These are phyloP conservation scores for Ormia ochracea DNA, from an alignment of 2,888 invertebrate genomes.

Conservation along the genomic window DNA sequence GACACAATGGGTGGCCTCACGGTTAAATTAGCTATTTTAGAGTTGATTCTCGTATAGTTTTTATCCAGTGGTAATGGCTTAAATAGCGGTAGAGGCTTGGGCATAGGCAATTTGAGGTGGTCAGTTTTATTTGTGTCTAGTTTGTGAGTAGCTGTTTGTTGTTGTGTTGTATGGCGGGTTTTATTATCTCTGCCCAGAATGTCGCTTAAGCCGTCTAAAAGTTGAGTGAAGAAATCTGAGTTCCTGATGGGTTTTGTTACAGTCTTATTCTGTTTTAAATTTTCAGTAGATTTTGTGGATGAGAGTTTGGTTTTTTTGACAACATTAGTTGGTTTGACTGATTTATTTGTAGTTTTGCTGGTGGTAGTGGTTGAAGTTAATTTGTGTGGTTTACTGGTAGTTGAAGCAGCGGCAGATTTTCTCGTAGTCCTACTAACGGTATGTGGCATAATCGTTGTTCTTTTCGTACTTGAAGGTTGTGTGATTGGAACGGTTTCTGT, in stretches of 20 bases:
- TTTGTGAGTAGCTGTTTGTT: conserved; percentile 1
- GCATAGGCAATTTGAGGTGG: conserved; percentile 32
- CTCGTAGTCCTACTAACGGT: background rate
- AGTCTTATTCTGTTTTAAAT: background rate
- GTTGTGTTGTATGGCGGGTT: background rate
- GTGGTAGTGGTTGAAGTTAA: background rate
- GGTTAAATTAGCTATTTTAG: conserved; percentile 71
- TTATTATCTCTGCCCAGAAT: conserved; percentile 65
- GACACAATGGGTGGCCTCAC: conserved; percentile 67
- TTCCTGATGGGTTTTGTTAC: conserved; percentile 40
- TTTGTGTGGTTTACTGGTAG: background rate
- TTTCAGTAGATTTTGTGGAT: background rate
- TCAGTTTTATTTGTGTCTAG: conserved; percentile 59
- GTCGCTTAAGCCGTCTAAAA: conserved; percentile 69
- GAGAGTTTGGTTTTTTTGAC: conserved; percentile 9
- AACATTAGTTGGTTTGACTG: background rate
- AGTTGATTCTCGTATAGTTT: conserved; percentile 71
- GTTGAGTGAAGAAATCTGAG: conserved; percentile 65
- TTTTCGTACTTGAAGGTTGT: background rate
- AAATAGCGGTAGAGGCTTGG: conserved; percentile 68
- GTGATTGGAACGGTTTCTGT: conserved; percentile 11
- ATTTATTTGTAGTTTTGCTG: background rate
- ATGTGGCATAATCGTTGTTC: conserved; percentile 21
- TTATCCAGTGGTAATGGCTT: conserved; percentile 69
- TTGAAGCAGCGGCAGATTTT: background rate